Evolutionary conservation across 2,113 vertebrate species (phyloP), one percentile per base, ranked within the genome.

Genomic region (Numida meleagris): DNA sequence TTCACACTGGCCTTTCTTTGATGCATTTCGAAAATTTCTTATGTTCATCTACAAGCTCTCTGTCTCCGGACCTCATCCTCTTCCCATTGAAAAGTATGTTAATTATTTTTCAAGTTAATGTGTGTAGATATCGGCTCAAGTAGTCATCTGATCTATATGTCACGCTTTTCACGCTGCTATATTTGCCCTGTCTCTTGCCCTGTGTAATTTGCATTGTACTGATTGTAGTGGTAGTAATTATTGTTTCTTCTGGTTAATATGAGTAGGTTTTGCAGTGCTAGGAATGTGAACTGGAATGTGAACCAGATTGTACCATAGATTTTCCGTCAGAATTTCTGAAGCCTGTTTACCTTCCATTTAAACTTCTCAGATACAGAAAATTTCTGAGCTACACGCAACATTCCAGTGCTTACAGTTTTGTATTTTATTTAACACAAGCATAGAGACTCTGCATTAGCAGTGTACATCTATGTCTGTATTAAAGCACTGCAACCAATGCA

Each of bases 1-100:
- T 17, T 99, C 99, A 79, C 99, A 98, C n/a, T 99, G 99, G 99
- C 99, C 99, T 86, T 99, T 99, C 97, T 99, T 99, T 88, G 98
- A 99, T 71, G 98, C 99, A 86, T 99, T 99, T 97, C 96, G 98
- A 96, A 99, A 99, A 96, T 99, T 99, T 97, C 98, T 99, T 73
- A 98, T 98, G 98, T 99, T 99, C 97, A 98, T 99, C 89, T 99
- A 99, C 98, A 99, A 99, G 95, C 98, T 99, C 23, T 99, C 99
- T 18, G 98, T 99, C 90, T 99, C 99, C 57, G 99, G 99, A 74
- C 98, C 99, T n/a, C 98, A 99, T 97, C 98, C 98, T 51, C 98
- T 99, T 96, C 99, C 99, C 25, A 99, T 99, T 97, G 99, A 99
- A 96, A 99, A 99, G 99, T 99, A 98, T 9, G 98, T 98, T 88